Percentiles rank a stretch among this genome's conserved stretches.
Conservation (phyloP, 1,140 invertebrate species). For the Kradibia gibbosae region DNA sequence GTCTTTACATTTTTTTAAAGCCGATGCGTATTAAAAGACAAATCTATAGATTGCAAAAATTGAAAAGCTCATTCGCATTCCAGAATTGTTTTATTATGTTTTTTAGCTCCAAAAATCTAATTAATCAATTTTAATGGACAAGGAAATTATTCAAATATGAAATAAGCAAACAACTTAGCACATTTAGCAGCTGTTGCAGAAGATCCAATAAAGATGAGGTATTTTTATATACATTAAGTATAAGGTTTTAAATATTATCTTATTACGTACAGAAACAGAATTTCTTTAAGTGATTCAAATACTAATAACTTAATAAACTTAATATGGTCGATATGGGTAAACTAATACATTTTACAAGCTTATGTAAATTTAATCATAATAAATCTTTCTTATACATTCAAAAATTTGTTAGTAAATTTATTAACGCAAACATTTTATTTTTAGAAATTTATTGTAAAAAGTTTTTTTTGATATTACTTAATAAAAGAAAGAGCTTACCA, state of each 20-base stretch:
- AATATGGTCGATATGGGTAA: no score
- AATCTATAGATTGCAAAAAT: slow-evolving; percentile 44
- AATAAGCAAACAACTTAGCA: neutral
- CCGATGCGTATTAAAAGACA: slow-evolving; percentile 15
- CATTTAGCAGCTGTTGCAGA: neutral
- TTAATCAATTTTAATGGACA: slow-evolving; percentile 3
- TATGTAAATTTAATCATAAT: no score
- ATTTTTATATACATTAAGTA: neutral
- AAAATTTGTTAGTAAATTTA: no score
- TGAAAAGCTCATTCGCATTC: slow-evolving; percentile 34
- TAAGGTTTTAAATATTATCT: neutral
- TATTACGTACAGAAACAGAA: neutral
- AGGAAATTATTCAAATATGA: neutral
- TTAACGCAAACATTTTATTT: no score
- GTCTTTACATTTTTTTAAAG: slow-evolving; percentile 20
- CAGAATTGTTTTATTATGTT: neutral
- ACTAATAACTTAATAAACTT: no score
- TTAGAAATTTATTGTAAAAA: no score
- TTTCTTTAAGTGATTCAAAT: no score
- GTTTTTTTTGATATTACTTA: no score
- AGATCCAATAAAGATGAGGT: neutral
- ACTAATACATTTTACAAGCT: no score
- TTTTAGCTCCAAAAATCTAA: neutral
- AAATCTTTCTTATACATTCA: no score
- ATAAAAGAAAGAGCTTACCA: no score